A percentile compares a stretch with the other conserved stretches of the same genome.
These are phyloP conservation scores for Aphaenogaster rudis DNA, from an alignment of 1,140 invertebrate species.

Conservation along the genomic window DNA sequence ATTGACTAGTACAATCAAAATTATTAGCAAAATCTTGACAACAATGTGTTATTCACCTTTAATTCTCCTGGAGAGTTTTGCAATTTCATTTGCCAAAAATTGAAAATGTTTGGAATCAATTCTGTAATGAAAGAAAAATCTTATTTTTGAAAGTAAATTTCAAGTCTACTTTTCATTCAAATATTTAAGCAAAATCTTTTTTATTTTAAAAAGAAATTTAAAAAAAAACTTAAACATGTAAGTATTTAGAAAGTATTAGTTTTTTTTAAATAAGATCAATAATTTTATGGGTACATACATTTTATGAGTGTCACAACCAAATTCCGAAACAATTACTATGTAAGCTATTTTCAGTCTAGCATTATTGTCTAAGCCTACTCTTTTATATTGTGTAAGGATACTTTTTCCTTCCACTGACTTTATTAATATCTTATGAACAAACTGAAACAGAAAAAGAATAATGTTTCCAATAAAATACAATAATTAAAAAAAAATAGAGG, in stretches of 20 bases:
- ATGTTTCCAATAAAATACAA: too few relatives aligned
- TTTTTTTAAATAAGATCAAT: neutral
- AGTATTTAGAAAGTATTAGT: neutral
- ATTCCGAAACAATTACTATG: conserved; percentile 8
- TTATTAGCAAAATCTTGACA: neutral
- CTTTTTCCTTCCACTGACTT: conserved; percentile 1
- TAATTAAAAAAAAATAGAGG: too few relatives aligned
- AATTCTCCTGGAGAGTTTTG: conserved; percentile 3
- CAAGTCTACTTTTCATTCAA: neutral
- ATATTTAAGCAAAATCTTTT: neutral
- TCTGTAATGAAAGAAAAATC: neutral
- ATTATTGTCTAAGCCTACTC: conserved; percentile 26
- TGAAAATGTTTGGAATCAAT: conserved; percentile 19
- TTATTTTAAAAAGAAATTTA: neutral
- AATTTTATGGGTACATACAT: conserved; percentile 10
- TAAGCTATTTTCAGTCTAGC: conserved; percentile 18
- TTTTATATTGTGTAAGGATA: conserved; percentile 14
- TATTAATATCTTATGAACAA: too few relatives aligned
- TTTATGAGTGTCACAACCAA: conserved; percentile 28
- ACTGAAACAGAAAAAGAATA: too few relatives aligned
- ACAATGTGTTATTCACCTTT: conserved; percentile 1
- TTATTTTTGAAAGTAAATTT: neutral
- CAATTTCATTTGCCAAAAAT: neutral
- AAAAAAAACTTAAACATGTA: neutral
- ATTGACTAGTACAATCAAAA: neutral